Percentiles rank a stretch among this genome's conserved stretches.
Conservation (phyloP, 2,888 invertebrate genomes). For the Xanthia icteritia region DNA sequence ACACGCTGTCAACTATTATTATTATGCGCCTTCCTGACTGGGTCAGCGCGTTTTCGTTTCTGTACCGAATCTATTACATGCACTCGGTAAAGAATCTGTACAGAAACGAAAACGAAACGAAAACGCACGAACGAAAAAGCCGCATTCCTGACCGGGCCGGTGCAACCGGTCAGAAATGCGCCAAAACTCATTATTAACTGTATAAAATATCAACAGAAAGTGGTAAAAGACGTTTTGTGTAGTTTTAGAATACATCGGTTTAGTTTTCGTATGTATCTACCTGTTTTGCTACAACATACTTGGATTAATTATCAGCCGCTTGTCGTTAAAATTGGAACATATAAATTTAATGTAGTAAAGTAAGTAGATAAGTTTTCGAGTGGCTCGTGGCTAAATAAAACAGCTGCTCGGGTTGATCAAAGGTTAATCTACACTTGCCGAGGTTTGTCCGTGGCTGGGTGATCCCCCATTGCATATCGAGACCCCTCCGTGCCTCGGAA, state of each 20-base stretch:
- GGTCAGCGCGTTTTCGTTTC: no score
- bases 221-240: background rate
- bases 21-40: no score
- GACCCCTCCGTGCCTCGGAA: background rate
- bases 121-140: no score
- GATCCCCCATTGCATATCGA: background rate
- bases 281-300: conserved; percentile 8
- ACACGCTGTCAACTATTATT: background rate
- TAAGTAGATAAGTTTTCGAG: background rate
- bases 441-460: background rate
- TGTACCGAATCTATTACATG: background rate
- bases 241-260: conserved; percentile 9
- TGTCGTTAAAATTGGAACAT: conserved; percentile 1
- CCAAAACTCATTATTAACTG: background rate
- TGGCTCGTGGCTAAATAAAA: background rate
- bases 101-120: no score
- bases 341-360: background rate
- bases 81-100: no score
- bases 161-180: no score
- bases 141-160: no score
- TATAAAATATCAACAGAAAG: background rate
- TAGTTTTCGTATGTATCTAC: conserved; percentile 15
- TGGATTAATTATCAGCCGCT: background rate
- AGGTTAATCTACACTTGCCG: background rate
- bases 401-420: background rate